A percentile compares a stretch with the other conserved stretches of the same genome.
Evolutionary conservation across 2,797 vertebrate species (phyloP).

Genomic region (Enteromius viviparus): DNA sequence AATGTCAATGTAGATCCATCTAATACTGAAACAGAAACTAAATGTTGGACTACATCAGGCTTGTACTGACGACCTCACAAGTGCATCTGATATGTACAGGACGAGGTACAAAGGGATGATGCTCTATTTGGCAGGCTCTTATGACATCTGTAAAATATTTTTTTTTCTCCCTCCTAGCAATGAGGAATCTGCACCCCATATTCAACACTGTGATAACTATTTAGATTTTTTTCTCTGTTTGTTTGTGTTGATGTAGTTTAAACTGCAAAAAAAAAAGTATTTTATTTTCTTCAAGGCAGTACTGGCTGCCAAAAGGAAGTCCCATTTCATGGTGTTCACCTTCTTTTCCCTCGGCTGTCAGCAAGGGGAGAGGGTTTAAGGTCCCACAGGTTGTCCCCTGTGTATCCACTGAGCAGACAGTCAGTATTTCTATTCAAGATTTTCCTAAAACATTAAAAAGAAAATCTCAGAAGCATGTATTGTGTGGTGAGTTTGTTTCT

Average conservation of each 20-base stretch:
- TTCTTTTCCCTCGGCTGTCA: constrained; percentile 62
- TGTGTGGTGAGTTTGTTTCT: constrained; percentile 35
- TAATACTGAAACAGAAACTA: constrained; percentile 51
- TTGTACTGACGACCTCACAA: constrained; percentile 68
- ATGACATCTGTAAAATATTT: constrained; percentile 62
- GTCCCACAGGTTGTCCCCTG: constrained; percentile 58
- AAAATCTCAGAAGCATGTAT: constrained; percentile 59
- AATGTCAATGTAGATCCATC: constrained; percentile 56
- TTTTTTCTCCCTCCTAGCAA: constrained; percentile 68
- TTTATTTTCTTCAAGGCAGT: constrained; percentile 65
- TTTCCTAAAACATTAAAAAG: constrained; percentile 63
- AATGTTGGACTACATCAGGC: constrained; percentile 58
- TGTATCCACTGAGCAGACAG: constrained; percentile 58
- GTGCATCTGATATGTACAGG: constrained; percentile 80
- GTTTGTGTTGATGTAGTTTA: constrained; percentile 60
- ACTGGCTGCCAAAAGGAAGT: constrained; percentile 65
- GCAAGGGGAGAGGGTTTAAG: constrained; percentile 55
- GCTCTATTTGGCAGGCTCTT: constrained; percentile 78
- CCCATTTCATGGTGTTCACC: constrained; percentile 70
- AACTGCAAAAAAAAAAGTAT: constrained; percentile 55
- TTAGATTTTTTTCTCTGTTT: constrained; percentile 57
- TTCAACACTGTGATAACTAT: constrained; percentile 74
- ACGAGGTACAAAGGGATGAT: constrained; percentile 70
- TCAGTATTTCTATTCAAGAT: constrained; percentile 59
- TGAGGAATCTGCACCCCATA: constrained; percentile 75